Evolutionary conservation across 2,888 invertebrate genomes (phyloP), one percentile per base, ranked within the genome.

Genomic region (Barypeithes pellucidus): DNA sequence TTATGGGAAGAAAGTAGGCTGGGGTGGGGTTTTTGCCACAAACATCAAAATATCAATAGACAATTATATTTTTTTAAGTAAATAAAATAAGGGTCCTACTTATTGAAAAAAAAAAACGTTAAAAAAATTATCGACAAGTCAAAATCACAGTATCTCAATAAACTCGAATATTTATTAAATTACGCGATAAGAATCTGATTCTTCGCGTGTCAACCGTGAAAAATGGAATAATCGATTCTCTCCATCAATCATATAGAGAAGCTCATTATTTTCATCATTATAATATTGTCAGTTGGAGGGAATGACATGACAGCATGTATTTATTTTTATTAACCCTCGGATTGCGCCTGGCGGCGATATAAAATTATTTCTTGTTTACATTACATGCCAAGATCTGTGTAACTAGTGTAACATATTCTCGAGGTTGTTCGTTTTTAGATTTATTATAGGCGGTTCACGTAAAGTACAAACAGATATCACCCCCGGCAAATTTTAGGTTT

Each of bases 231-330:
- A 9, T 57, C 33, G 11, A 33, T 33, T 33, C 12, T 8, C 3
- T 57, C 9, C 54, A 57, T 57, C 33, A 33, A 57, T 57, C 54
- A 57, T 33, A 33, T 33, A 0, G 29, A 24, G 29, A 24, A 29
- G 14, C 52, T 52, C 52, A 52, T 52, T 24, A 52, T 52, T 24
- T 52, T 52, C 52, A 12, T 52, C n/a, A 52, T 52, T 52, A 52
- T 52, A 24, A 52, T 52, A 52, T 52, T 52, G 52, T 52, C 52
- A 29, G 52, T 52, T 22, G 4, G 22, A 50, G 11, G 22, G 22
- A 50, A n/a, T 50, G 50, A 22, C 50, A 3, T 50, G 50, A 50
- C 50, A 50, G 50, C 50, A 22, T 22, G 12, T 50, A 50, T 50
- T 50, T 50, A 50, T 50, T 50, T 50, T n/a, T 50, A 22, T 20